Evolutionary conservation across 2,113 vertebrate genomes (phyloP).

Genomic region (Scalopus aquaticus): DNA sequence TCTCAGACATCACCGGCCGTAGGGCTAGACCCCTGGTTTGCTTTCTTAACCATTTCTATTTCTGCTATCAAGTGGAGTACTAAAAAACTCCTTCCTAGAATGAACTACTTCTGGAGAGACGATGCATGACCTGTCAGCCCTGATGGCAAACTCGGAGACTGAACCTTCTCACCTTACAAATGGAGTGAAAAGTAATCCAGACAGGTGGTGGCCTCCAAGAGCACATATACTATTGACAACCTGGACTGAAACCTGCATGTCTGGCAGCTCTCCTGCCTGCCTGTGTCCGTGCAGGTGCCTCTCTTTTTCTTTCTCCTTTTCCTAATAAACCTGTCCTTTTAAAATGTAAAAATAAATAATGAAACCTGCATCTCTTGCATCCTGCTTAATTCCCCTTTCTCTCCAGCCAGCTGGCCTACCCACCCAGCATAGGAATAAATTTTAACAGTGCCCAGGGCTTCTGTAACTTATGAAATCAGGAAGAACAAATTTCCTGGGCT

Average conservation of each 20-base stretch:
- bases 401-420: not conserved
- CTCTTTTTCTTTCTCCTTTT: too few species aligned
- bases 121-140: not conserved
- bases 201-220: not conserved
- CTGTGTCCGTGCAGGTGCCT: too few species aligned
- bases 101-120: not conserved
- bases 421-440: not conserved
- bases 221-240: not conserved
- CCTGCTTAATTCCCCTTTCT: not conserved
- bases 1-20: not conserved
- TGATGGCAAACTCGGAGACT: not conserved
- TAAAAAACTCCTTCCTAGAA: not conserved
- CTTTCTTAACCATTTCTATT: not conserved
- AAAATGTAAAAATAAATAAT: too few species aligned
- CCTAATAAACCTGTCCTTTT: too few species aligned
- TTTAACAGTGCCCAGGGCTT: not conserved
- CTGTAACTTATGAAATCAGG: not conserved
- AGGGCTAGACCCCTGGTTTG: not conserved
- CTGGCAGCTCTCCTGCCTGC: too few species aligned
- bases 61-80: not conserved
- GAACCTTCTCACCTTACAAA: too few species aligned
- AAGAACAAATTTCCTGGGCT: not conserved
- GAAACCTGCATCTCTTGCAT: not conserved
- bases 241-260: not conserved
- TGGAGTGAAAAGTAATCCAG: not conserved